Base-by-base conservation (phyloP, 1,140 invertebrate species). In the Pseudachorutes palmiensis region DNA sequence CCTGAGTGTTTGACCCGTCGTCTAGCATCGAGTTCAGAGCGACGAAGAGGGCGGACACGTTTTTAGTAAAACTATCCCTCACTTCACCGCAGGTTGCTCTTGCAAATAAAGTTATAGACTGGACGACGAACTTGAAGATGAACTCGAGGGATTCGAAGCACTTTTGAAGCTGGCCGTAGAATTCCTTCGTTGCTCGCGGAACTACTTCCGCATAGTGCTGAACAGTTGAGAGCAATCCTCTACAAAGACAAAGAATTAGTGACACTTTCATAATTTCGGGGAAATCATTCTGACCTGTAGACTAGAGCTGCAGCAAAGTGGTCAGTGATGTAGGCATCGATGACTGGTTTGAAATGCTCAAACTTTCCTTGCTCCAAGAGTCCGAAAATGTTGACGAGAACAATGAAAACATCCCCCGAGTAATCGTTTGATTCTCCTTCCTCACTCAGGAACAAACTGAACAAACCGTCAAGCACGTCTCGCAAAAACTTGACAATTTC, bases 401-500 rank as follows among this genome's bases (percentile, higher is more conserved):
- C 87, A 79, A 89, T 86, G 77, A 92, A 90, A 16, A 91, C 87
- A 31, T 87, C 79, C 26, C 86, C 86, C 30, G 87, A 88, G 76
- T 86, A 83, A 0, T 82, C 77, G 32, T 85, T 87, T 1, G 84
- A 91, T 75, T 95, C 92, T 0, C 91, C 93, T 76, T 97, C 90
- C 79, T 94, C 92, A 32, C 90, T 94, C 41, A 90, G 94, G 76
- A 96, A 94, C 82, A 97, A 88, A 19, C 91, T 88, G 76, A 97
- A 98, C 0, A 98, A 78, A 0, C 93, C 91, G 77, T 98, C 96
- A 1, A 98, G 79, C 24, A 97, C 91, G 77, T 98, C 95, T 77
- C 97, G 91, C 1, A 98, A 80, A 79, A 98, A 98, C 79, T 97
- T 97, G 0, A 97, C 91, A n/a, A 95, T 80, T 78, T 97, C 94